Evolutionary conservation across 2,113 vertebrate genomes (phyloP).

Genomic region (Cyprinodon tularosa): DNA sequence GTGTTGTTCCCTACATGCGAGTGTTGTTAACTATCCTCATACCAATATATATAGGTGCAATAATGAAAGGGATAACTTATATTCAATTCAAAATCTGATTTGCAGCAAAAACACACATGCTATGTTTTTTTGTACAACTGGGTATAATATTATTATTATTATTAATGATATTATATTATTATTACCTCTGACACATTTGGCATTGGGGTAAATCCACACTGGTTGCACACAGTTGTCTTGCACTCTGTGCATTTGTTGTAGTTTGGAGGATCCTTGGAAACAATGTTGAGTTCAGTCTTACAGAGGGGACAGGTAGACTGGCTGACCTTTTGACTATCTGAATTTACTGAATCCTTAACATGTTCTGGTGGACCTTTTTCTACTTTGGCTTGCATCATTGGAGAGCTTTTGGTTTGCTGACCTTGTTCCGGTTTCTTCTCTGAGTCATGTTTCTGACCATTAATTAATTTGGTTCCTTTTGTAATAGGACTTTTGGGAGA

Average conservation of each 20-base stretch:
- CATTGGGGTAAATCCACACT: constrained; percentile 93
- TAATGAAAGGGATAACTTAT: too few relatives aligned
- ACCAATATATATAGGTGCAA: too few relatives aligned
- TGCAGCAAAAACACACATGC: accelerated
- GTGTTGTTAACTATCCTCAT: too few relatives aligned
- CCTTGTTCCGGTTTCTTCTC: constrained; percentile 57
- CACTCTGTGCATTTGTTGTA: constrained; percentile 93
- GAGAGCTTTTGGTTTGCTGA: constrained; percentile 46
- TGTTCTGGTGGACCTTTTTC: constrained; percentile 46
- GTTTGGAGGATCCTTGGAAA: constrained; percentile 85
- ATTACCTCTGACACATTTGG: constrained; percentile 84
- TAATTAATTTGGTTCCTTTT: constrained; percentile 45
- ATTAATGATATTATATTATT: neutral
- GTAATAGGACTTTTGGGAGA: constrained; percentile 59
- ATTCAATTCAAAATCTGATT: neutral
- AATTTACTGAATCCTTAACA: constrained; percentile 39
- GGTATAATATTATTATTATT: too few relatives aligned
- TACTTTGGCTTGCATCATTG: constrained; percentile 66
- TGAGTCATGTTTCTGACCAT: constrained; percentile 45
- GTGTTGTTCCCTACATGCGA: too few relatives aligned
- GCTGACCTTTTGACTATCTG: constrained; percentile 37
- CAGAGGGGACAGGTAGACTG: constrained; percentile 86
- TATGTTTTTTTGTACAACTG: too few relatives aligned
- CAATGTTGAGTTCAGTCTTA: constrained; percentile 86
- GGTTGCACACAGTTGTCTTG: constrained; percentile 89